Evolutionary conservation across 2,888 invertebrate species (phyloP).

Genomic region (Xestobium rufovillosum): DNA sequence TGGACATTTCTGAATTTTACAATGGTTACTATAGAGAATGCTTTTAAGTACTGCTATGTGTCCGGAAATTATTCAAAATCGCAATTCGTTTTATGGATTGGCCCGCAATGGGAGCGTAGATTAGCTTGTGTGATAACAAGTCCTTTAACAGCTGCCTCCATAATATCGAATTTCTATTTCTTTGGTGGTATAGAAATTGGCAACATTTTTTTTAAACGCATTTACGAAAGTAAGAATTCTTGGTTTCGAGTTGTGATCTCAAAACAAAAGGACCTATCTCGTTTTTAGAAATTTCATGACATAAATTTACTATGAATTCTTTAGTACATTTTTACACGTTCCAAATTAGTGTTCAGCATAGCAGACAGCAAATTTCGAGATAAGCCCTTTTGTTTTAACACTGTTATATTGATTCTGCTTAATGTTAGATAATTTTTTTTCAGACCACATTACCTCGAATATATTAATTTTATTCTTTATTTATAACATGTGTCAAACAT

Average conservation of each 20-base stretch:
- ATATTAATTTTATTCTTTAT: conserved; percentile 41
- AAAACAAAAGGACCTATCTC: no score
- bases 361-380: no score
- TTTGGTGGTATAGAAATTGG: conserved; percentile 72
- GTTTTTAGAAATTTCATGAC: no score
- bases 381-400: no score
- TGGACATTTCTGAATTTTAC: conserved; percentile 86
- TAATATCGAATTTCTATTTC: conserved; percentile 82
- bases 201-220: conserved; percentile 56
- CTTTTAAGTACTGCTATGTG: conserved; percentile 48
- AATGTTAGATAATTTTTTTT: no score
- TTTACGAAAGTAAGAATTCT: conserved; percentile 46
- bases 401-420: no score
- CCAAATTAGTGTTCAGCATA: conserved; percentile 1
- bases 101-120: conserved; percentile 48
- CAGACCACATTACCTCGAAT: conserved; percentile 36
- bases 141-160: conserved; percentile 71
- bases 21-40: conserved; percentile 66
- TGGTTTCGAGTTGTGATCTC: no score
- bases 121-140: conserved; percentile 57
- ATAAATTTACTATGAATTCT: background rate
- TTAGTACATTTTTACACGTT: background rate
- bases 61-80: conserved; percentile 44
- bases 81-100: conserved; percentile 1
- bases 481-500: conserved; percentile 53